These are phyloP conservation scores for Dryas iulia DNA, from an alignment of 1,140 invertebrate genomes.

Conservation along the genomic window DNA sequence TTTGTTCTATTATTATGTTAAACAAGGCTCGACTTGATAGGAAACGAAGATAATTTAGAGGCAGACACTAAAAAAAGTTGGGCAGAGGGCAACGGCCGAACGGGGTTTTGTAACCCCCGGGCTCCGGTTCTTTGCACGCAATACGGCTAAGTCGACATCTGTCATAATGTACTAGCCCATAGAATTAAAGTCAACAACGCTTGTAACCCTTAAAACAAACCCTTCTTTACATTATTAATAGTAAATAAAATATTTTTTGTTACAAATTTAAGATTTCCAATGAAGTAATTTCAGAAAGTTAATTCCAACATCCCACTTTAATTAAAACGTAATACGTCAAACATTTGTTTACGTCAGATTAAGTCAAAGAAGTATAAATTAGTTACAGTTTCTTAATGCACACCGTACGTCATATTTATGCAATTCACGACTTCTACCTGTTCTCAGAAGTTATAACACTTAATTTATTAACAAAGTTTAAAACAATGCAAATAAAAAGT, in stretches of 20 bases:
- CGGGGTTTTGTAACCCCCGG: conserved; percentile 43
- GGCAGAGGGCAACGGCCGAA: conserved; percentile 52
- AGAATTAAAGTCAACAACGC: neutral
- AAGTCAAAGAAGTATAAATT: neutral
- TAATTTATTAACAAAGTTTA: neutral
- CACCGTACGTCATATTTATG: neutral
- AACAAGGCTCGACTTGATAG: conserved; percentile 7
- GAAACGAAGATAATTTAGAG: conserved; percentile 35
- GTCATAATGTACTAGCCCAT: conserved; percentile 10
- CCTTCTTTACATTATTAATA: neutral
- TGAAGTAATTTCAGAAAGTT: neutral
- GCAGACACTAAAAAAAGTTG: conserved; percentile 36
- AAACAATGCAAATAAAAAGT: neutral
- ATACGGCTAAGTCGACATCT: conserved; percentile 33
- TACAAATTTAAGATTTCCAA: neutral
- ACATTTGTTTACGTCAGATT: neutral
- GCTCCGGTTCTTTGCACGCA: conserved; percentile 36
- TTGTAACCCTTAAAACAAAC: neutral
- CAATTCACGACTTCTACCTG: neutral
- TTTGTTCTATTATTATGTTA: neutral
- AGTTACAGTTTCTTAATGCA: neutral
- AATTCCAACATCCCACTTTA: neutral
- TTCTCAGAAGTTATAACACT: neutral
- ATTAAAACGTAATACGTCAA: neutral
- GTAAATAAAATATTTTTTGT: neutral